phyloP scores from a whole-genome alignment of 2,797 vertebrate species.

The Diglossa cyanea region DNA sequence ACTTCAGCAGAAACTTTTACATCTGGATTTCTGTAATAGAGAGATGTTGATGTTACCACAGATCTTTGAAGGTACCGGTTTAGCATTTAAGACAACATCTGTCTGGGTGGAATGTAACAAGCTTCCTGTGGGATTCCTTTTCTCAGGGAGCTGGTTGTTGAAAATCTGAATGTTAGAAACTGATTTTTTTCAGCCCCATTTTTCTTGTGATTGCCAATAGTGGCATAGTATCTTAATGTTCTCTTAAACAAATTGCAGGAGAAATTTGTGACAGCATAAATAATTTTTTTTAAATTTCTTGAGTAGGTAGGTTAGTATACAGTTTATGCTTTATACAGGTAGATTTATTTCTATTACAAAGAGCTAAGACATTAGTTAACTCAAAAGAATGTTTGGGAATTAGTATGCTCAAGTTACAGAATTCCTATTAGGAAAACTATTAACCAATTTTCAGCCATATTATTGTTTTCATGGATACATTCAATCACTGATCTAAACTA shows the following conservation, averaged over 20 bases:
- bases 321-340: not conserved
- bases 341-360: not conserved
- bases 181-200: not conserved
- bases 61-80: not conserved
- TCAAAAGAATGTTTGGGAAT: not conserved
- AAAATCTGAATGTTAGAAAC: not conserved
- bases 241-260: not conserved
- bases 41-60: not conserved
- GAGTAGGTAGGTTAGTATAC: not conserved
- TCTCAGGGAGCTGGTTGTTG: not conserved
- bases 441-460: not conserved
- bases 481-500: not conserved
- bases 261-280: not conserved
- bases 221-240: not conserved
- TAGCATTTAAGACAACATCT: not conserved
- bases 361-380: not conserved
- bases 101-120: not conserved
- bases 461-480: not conserved
- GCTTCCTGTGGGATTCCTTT: not conserved
- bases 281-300: not conserved
- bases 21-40: not conserved
- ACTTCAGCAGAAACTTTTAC: not conserved
- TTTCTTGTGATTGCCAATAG: not conserved
- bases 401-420: not conserved
- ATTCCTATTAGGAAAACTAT: not conserved